A percentile compares a stretch with the other conserved stretches of the same genome.
phyloP scores from a whole-genome alignment of 2,113 vertebrate species.

The Coreoperca whiteheadi region DNA sequence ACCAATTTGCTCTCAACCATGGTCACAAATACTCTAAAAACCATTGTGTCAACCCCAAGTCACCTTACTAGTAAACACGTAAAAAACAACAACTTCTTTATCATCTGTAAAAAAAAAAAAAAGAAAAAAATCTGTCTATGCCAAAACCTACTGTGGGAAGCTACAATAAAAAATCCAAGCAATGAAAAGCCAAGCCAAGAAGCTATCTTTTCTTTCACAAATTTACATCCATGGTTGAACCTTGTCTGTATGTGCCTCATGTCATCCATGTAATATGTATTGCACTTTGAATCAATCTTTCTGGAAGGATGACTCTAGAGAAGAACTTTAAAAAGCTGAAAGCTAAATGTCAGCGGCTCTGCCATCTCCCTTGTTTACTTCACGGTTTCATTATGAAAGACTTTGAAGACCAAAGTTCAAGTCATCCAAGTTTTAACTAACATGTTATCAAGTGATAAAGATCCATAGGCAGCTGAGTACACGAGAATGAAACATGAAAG shows the following conservation, averaged over 20 bases:
- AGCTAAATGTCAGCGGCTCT: slow-evolving; percentile 75
- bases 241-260: slow-evolving; percentile 25
- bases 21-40: not conserved
- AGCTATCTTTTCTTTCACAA: slow-evolving; percentile 35
- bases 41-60: not conserved
- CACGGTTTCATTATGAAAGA: slow-evolving; percentile 31
- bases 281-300: slow-evolving; percentile 66
- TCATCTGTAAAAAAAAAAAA: not conserved
- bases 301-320: slow-evolving; percentile 53
- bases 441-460: not conserved
- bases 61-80: not conserved
- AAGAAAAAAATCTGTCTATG: not conserved
- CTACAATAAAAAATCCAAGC: not conserved
- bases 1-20: not conserved
- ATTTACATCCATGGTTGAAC: slow-evolving; percentile 53
- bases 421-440: not conserved
- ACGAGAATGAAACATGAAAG: slow-evolving; percentile 32
- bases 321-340: slow-evolving; percentile 50
- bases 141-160: not conserved
- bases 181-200: slow-evolving; percentile 8
- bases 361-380: slow-evolving; percentile 46
- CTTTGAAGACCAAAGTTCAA: slow-evolving; percentile 30
- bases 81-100: not conserved
- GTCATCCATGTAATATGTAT: slow-evolving; percentile 65
- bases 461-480: not conserved